phyloP scores from a whole-genome alignment of 2,797 vertebrate genomes.

The Tapera naevia region DNA sequence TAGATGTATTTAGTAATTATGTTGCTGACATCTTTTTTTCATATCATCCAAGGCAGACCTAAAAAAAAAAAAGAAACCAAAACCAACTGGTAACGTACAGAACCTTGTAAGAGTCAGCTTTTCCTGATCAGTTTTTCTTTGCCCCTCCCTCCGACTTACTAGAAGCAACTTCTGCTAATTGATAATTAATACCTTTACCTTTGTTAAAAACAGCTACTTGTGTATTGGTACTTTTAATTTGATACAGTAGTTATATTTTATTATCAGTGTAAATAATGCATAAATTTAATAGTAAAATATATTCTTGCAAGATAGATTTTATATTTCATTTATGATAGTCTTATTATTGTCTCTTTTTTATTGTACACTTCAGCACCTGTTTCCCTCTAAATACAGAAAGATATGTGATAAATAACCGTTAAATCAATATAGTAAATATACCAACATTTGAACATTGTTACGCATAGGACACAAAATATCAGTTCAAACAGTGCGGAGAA shows the following conservation, averaged over 20 bases:
- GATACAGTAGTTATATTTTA: slow-evolving; percentile 61
- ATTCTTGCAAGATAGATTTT: not conserved
- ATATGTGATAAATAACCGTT: not conserved
- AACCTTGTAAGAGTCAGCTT: slow-evolving; percentile 53
- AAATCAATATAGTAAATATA: not conserved
- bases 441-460: not conserved
- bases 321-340: not conserved
- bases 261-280: slow-evolving; percentile 55
- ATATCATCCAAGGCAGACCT: slow-evolving; percentile 58
- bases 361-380: not conserved
- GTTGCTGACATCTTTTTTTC: slow-evolving; percentile 63
- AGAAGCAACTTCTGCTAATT: slow-evolving; percentile 72
- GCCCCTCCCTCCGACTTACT: slow-evolving; percentile 48
- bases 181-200: slow-evolving; percentile 76
- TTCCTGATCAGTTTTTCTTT: slow-evolving; percentile 54
- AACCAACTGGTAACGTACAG: slow-evolving; percentile 61
- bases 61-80: not conserved
- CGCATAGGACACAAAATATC: not conserved
- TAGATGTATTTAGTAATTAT: slow-evolving; percentile 72
- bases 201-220: slow-evolving; percentile 53
- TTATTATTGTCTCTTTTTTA: not conserved
- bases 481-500: not conserved
- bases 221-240: slow-evolving; percentile 59
- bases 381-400: not conserved
- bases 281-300: slow-evolving; percentile 60